Percentiles rank a stretch among this genome's conserved stretches.
Conservation (phyloP, 92 coral and sea anemone species). For the Desmophyllum pertusum region DNA sequence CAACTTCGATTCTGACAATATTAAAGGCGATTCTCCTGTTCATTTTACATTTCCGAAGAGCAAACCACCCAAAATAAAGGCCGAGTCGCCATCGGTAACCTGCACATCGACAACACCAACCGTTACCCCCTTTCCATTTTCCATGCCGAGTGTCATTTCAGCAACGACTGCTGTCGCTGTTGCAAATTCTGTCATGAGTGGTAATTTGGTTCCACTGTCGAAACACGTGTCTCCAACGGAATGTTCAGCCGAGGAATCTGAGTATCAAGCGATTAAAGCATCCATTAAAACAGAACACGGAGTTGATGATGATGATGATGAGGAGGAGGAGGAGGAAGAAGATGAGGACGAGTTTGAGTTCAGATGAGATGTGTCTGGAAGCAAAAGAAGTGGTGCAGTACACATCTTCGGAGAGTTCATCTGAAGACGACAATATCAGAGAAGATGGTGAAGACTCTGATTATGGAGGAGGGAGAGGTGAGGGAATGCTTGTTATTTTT, state of each 20-base stretch:
- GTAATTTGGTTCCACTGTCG: conserved; percentile 32
- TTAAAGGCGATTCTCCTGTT: conserved; percentile 62
- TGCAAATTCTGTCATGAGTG: conserved; percentile 82
- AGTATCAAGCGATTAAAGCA: neutral
- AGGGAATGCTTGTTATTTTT: neutral
- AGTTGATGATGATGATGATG: conserved; percentile 16
- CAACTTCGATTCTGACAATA: conserved; percentile 69
- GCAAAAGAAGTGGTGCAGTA: conserved; percentile 41
- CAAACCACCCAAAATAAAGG: conserved; percentile 62
- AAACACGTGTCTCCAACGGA: conserved; percentile 5
- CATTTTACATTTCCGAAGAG: conserved; percentile 81
- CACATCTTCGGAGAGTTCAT: conserved; percentile 45
- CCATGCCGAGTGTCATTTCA: conserved; percentile 82
- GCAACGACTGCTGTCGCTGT: conserved; percentile 94
- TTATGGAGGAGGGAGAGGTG: conserved; percentile 32
- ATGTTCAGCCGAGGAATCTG: neutral
- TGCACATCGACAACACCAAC: conserved; percentile 40
- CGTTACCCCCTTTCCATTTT: conserved; percentile 31
- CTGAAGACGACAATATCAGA: conserved; percentile 38
- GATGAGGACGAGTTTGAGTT: no score
- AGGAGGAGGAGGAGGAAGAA: conserved; percentile 37
- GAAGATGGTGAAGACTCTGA: conserved; percentile 48
- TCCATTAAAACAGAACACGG: conserved; percentile 11
- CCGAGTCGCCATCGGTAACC: conserved; percentile 6
- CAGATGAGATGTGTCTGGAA: conserved; percentile 37